These are phyloP conservation scores for Tychaedon coryphoeus DNA, from an alignment of 2,113 vertebrate genomes.

Conservation along the genomic window DNA sequence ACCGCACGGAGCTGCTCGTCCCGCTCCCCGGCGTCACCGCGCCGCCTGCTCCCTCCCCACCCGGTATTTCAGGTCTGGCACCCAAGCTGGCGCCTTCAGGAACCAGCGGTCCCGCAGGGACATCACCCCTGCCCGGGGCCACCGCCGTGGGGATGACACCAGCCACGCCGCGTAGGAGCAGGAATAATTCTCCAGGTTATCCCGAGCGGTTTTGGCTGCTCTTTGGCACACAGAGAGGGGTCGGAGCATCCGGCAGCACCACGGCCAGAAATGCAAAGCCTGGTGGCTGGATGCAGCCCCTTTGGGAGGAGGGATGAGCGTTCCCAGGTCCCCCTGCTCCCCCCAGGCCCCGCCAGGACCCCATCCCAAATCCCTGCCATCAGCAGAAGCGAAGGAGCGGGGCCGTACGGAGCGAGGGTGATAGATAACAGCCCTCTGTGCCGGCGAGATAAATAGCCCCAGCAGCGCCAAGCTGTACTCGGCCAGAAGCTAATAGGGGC, in stretches of 20 bases:
- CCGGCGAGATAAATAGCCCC: conserved; percentile 72
- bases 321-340: background rate
- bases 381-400: conserved; percentile 24
- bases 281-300: background rate
- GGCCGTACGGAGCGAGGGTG: background rate
- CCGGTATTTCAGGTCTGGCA: conserved; percentile 57
- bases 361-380: conserved; percentile 1
- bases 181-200: background rate
- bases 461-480: conserved; percentile 38
- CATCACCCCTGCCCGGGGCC: conserved; percentile 14
- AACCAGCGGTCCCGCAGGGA: conserved; percentile 17
- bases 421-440: conserved; percentile 57
- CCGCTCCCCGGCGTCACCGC: background rate
- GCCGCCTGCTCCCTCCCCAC: background rate
- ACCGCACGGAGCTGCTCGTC: background rate
- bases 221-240: fast-evolving
- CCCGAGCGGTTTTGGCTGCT: background rate
- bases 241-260: background rate
- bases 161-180: background rate
- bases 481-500: conserved; percentile 50
- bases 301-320: background rate
- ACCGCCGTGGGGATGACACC: background rate
- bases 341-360: background rate
- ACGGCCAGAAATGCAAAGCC: background rate
- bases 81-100: background rate